phyloP scores from a whole-genome alignment of 2,888 invertebrate species.

The Halictus quadricinctus region DNA sequence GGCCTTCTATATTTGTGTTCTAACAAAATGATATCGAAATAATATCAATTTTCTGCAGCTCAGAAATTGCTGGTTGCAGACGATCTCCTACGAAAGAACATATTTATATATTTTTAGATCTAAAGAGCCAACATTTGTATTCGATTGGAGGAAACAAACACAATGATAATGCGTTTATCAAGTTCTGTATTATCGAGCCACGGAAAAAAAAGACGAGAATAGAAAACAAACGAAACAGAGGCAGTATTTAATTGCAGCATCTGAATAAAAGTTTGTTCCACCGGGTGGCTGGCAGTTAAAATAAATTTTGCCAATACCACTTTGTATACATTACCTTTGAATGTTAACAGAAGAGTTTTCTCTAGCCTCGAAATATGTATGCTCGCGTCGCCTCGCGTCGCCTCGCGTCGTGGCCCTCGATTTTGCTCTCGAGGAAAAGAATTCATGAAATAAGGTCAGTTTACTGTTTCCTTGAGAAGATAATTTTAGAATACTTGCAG shows the following conservation, averaged over 20 bases:
- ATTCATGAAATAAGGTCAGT: slow-evolving; percentile 52
- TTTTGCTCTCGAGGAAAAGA: slow-evolving; percentile 40
- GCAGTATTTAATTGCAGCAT: not conserved
- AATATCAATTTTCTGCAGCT: not conserved
- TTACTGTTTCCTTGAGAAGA: slow-evolving; percentile 48
- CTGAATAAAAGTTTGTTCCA: not conserved
- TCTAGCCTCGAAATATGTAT: slow-evolving; percentile 1
- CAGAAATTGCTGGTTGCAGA: not conserved
- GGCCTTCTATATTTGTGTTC: not conserved
- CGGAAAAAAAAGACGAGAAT: not conserved
- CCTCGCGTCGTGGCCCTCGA: slow-evolving; percentile 1
- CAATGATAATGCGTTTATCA: not conserved
- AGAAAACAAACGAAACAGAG: not conserved
- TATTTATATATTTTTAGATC: not conserved
- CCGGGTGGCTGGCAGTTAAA: not conserved
- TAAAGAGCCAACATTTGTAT: not conserved
- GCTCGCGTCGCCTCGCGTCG: not conserved
- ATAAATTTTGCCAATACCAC: not conserved
- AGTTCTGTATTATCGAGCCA: not conserved
- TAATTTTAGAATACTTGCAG: slow-evolving; percentile 48
- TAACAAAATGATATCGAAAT: not conserved
- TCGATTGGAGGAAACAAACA: not conserved
- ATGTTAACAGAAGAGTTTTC: slow-evolving; percentile 9
- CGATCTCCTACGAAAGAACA: not conserved
- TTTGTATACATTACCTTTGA: slow-evolving; percentile 5